phyloP scores from a whole-genome alignment of 2,888 invertebrate species.

The Eumerus sabulonum region DNA sequence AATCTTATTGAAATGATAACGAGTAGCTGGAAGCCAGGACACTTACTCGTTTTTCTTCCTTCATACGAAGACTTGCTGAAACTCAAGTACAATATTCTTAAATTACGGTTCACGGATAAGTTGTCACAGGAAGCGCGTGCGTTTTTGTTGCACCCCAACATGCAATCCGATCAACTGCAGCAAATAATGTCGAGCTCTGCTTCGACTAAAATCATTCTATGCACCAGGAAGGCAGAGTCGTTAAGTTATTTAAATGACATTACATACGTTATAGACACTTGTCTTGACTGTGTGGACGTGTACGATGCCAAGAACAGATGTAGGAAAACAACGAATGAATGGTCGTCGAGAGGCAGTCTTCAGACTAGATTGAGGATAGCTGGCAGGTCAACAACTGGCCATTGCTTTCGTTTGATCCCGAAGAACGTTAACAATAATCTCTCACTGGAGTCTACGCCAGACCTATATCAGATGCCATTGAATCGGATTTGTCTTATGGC shows the following conservation, averaged over 20 bases:
- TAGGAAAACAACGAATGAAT: constrained; percentile 79
- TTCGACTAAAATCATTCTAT: constrained; percentile 87
- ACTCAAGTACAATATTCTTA: constrained; percentile 82
- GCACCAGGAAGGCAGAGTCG: constrained; percentile 96
- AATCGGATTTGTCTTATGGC: constrained; percentile 91
- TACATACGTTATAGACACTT: constrained; percentile 92
- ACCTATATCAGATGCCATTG: constrained; percentile 89
- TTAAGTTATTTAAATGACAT: constrained; percentile 95
- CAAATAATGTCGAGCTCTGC: constrained; percentile 84
- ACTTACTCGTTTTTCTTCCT: constrained; percentile 92
- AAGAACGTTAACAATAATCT: constrained; percentile 80
- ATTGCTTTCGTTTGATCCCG: constrained; percentile 90
- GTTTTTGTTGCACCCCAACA: constrained; percentile 87
- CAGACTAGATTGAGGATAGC: constrained; percentile 83
- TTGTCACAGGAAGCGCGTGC: constrained; percentile 67
- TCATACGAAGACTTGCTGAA: constrained; percentile 94
- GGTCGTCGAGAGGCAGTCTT: constrained; percentile 84
- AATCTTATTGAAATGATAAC: constrained; percentile 47
- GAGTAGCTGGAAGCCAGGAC: constrained; percentile 80
- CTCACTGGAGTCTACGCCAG: constrained; percentile 86
- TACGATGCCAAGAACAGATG: constrained; percentile 61
- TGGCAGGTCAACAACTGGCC: constrained; percentile 79
- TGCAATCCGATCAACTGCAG: constrained; percentile 91
- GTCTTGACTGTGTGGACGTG: constrained; percentile 74
- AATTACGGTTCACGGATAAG: constrained; percentile 75